Evolutionary conservation across 2,113 vertebrate genomes (phyloP).

Genomic region (Brachyhypopomus occidentalis): DNA sequence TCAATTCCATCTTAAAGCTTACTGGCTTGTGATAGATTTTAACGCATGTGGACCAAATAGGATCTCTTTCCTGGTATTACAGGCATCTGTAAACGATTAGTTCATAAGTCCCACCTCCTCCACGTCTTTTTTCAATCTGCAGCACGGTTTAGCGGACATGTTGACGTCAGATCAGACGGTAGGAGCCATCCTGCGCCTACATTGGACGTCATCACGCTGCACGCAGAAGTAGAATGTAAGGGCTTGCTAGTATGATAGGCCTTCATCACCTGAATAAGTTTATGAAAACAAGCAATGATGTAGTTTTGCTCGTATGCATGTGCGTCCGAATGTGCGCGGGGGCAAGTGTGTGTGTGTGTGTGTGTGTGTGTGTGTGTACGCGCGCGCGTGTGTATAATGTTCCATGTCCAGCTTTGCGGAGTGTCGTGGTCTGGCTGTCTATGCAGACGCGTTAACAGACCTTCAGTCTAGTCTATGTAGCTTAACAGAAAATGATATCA

Average conservation of each 20-base stretch:
- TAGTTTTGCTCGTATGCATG: no score
- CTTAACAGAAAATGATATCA: no score
- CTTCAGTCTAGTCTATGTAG: no score
- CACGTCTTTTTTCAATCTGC: constrained; percentile 68
- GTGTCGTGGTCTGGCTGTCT: no score
- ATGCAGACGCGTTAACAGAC: no score
- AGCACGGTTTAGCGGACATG: constrained; percentile 73
- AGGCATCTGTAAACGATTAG: constrained; percentile 89
- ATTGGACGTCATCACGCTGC: constrained; percentile 76
- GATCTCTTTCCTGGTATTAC: constrained; percentile 79
- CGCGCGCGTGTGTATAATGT: no score
- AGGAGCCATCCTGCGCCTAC: constrained; percentile 76
- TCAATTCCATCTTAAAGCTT: constrained; percentile 27
- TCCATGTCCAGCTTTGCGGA: no score
- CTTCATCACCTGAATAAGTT: background rate
- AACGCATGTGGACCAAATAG: constrained; percentile 71
- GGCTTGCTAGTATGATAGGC: background rate
- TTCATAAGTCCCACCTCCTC: constrained; percentile 73
- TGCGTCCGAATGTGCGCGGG: no score
- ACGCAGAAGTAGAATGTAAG: background rate
- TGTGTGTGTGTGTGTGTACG: no score
- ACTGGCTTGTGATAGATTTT: constrained; percentile 49
- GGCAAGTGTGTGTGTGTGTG: no score
- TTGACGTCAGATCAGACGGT: constrained; percentile 87
- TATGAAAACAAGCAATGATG: background rate